Base-by-base conservation (phyloP, 2,888 invertebrate species). In the Brenthis hecate region DNA sequence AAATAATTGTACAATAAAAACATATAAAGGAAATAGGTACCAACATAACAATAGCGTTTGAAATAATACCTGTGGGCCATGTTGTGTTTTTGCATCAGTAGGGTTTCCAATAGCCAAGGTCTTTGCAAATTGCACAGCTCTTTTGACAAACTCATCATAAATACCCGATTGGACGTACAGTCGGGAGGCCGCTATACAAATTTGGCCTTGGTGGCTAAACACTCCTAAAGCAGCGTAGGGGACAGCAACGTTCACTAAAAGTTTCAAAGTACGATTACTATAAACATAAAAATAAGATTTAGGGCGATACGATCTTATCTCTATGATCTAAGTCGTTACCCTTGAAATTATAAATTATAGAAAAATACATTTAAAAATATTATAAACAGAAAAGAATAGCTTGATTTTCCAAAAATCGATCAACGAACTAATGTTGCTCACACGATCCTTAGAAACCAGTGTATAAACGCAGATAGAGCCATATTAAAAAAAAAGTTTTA, bases 71-170 rank as follows among this genome's bases (percentile, higher is more conserved):
- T 80, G 78, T 2, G 86, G 88, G 13, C 87, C 88, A 43, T 87
- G 85, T 47, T 82, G 76, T 2, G 81, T 76, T 2, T 67, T 61
- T 3, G 71, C 70, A 23, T 83, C 82, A 4, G 60, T 58, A 0
- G 87, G 86, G 36, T 78, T 70, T 1, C 98, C 98, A 70, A 98
- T 95, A 80, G 94, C 95, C 64, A 95, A 93, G 0, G 87, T 85
- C 72, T 94, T 91, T 0, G 97, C 97, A 76, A 94, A 88, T 70
- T 93, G 93, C 0, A 93, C 94, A 0, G 97, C 95, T 72, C 95
- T 95, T 73, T 94, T 93, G 0, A 98, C 96, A 81, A 98, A 98
- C 77, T 95, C 93, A 73, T 98, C 96, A 81, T 98, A 98, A 76
- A 98, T 96, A 0, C 78, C 82, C 0, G 87, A 81, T 64, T 89